Conservation (phyloP, 2,888 invertebrate species). For the Fabriciana adippe region DNA sequence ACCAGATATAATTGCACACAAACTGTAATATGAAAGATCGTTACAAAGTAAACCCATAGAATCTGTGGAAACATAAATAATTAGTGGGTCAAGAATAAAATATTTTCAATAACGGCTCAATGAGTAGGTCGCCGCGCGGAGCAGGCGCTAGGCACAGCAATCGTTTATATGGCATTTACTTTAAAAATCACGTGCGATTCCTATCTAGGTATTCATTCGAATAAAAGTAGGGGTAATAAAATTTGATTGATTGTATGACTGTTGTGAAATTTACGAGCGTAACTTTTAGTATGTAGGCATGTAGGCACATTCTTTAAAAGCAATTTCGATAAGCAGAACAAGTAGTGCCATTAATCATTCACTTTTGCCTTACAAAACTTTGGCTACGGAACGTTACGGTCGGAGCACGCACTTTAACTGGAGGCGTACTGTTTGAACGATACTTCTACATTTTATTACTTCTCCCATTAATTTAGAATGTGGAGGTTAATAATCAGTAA, state of each 20-base stretch:
- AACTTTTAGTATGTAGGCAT: conserved; percentile 22
- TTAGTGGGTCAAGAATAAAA: conserved; percentile 1
- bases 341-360: conserved; percentile 36
- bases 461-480: conserved; percentile 1
- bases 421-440: not conserved
- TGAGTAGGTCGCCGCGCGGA: not conserved
- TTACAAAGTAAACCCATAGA: conserved; percentile 2
- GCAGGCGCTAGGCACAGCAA: not conserved
- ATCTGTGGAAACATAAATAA: not conserved
- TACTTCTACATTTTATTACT: conserved; percentile 13
- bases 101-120: conserved; percentile 3
- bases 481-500: not conserved
- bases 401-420: conserved; percentile 27
- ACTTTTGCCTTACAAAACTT: conserved; percentile 38
- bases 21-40: too few species aligned
- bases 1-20: too few species aligned
- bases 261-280: conserved; percentile 34
- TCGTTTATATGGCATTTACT: conserved; percentile 1
- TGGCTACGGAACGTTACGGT: conserved; percentile 31
- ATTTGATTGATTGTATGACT: conserved; percentile 35
- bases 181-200: conserved; percentile 18
- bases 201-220: conserved; percentile 34
- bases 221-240: conserved; percentile 28
- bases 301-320: conserved; percentile 32
- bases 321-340: conserved; percentile 36